phyloP scores from a whole-genome alignment of 2,797 vertebrate genomes.

The Mycteria americana region DNA sequence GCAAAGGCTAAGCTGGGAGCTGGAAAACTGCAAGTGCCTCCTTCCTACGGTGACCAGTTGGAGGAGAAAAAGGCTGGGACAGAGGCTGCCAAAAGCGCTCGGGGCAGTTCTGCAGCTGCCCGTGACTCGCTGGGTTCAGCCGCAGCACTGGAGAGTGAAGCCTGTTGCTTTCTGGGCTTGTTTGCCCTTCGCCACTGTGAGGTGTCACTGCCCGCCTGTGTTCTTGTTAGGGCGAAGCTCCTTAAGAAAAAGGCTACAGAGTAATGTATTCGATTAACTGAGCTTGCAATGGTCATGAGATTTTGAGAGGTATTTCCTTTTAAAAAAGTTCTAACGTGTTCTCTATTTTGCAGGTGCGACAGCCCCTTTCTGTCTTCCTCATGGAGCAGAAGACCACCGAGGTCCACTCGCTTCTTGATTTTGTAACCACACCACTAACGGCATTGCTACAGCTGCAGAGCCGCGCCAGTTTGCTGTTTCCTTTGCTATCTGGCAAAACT shows the following conservation, averaged over 20 bases:
- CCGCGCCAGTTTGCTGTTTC: neutral
- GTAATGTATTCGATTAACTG: neutral
- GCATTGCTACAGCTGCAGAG: neutral
- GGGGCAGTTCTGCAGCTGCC: neutral
- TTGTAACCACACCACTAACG: neutral
- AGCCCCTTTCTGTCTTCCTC: neutral
- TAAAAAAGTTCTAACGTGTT: neutral
- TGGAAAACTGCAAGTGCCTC: neutral
- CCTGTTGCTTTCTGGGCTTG: neutral
- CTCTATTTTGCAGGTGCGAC: neutral
- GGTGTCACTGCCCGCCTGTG: neutral
- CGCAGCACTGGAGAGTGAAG: accelerated
- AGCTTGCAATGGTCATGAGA: neutral
- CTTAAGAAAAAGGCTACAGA: neutral
- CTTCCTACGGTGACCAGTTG: too few species aligned
- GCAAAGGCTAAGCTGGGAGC: neutral
- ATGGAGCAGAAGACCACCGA: neutral
- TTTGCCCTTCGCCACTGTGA: neutral
- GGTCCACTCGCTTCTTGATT: neutral
- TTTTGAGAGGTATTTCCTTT: neutral
- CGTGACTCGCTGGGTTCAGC: accelerated
- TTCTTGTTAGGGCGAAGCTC: neutral
- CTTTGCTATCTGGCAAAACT: neutral
- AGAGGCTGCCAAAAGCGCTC: neutral
- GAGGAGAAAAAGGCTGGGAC: neutral